A percentile compares a stretch with the other conserved stretches of the same genome.
Evolutionary conservation across 2,797 vertebrate genomes (phyloP).

Genomic region (Psittacula derbiana): DNA sequence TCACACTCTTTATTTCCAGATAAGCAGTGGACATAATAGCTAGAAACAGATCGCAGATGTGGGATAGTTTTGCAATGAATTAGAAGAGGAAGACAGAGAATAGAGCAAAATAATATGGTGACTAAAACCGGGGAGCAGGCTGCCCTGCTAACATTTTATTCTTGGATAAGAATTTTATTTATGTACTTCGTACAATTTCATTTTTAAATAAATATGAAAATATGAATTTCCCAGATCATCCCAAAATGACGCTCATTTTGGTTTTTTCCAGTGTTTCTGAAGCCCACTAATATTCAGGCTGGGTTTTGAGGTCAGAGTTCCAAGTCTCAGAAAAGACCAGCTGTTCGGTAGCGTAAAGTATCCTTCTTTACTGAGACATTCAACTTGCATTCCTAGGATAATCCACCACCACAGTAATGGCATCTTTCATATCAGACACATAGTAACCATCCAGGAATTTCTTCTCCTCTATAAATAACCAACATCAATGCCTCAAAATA

Average conservation of each 20-base stretch:
- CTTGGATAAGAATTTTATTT: not conserved
- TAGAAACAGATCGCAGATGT: not conserved
- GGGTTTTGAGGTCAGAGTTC: slow-evolving; percentile 14
- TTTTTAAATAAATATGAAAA: not conserved
- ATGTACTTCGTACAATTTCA: not conserved
- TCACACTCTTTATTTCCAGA: not conserved
- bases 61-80: not conserved
- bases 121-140: not conserved
- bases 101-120: not conserved
- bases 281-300: slow-evolving; percentile 24
- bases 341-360: not conserved
- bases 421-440: not conserved
- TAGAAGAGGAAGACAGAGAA: not conserved
- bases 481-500: not conserved
- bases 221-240: not conserved
- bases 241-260: not conserved
- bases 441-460: slow-evolving; percentile 24
- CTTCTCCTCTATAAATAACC: not conserved
- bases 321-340: not conserved
- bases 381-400: slow-evolving; percentile 38
- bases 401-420: not conserved
- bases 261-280: not conserved
- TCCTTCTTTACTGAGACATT: not conserved
- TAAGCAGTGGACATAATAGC: not conserved
- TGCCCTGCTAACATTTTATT: not conserved